Evolutionary conservation across 1,140 invertebrate genomes (phyloP), one percentile per base, ranked within the genome.

Genomic region (Drosophila trapezifrons): DNA sequence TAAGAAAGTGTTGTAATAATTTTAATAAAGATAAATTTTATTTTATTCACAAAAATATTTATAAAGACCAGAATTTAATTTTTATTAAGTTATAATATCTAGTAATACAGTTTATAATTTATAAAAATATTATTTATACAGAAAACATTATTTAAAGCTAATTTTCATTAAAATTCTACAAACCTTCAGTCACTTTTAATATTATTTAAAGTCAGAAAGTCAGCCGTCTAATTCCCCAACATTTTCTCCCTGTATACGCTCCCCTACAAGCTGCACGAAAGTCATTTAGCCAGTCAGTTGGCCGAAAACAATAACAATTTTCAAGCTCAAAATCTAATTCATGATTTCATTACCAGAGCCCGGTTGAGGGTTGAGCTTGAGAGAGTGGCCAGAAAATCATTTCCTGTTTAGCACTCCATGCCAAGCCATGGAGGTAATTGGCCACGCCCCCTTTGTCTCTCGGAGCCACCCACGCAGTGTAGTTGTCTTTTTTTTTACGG

Each of bases 261-360:
- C 51, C 51, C 51, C 51, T 54, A 54, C 51, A 37, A 37, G 63
- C 72, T 75, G 62, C 77, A 64, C 63, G 76, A 89, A 87, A 87
- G 84, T 87, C 84, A 87, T 87, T 87, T 87, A 87, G 83, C 83
- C 72, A 76, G 56, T 52, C 57, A 49, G 67, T 71, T 81, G 74
- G 51, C 83, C 71, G 79, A 85, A 86, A 86, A 86, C 83, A 86
- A 86, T 86, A 86, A 86, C 83, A 86, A 86, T 86, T 86, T 82
- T 86, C 84, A 78, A 86, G 83, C 83, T 86, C 79, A 86, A 76
- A 85, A 86, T 86, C 83, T 87, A 86, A 86, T 86, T 86, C 83
- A 86, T 86, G 83, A 86, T 86, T 86, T 86, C 83, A 86, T 86
- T 86, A 86, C 83, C 83, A 79, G 70, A 65, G 74, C 62, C 42